phyloP scores from a whole-genome alignment of 1,140 invertebrate genomes.

The Riptortus pedestris region DNA sequence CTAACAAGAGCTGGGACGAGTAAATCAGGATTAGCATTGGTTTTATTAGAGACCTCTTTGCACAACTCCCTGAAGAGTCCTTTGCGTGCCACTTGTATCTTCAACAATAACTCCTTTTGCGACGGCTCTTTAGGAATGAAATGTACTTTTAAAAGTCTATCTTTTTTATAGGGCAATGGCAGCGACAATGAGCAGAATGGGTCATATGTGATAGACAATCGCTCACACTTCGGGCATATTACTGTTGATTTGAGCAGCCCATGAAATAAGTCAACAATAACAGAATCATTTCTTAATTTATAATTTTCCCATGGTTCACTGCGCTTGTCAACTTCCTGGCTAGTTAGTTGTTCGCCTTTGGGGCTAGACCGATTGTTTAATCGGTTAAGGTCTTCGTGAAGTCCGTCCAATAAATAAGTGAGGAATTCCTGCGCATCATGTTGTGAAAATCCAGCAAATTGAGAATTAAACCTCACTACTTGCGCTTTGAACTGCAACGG shows the following conservation, averaged over 20 bases:
- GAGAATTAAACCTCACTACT: slow-evolving; percentile 70
- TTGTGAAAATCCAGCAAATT: slow-evolving; percentile 75
- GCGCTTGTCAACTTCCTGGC: slow-evolving; percentile 44
- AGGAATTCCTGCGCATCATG: slow-evolving; percentile 84
- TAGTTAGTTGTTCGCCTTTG: slow-evolving; percentile 65
- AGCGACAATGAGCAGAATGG: slow-evolving; percentile 79
- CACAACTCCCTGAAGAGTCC: slow-evolving; percentile 37
- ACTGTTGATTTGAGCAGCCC: slow-evolving; percentile 79
- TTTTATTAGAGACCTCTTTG: slow-evolving; percentile 34
- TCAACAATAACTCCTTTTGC: slow-evolving; percentile 36
- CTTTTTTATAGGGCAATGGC: slow-evolving; percentile 63
- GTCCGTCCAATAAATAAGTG: slow-evolving; percentile 74
- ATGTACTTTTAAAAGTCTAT: slow-evolving; percentile 16
- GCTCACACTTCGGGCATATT: slow-evolving; percentile 64
- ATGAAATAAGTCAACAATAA: slow-evolving; percentile 82
- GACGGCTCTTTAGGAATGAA: slow-evolving; percentile 31
- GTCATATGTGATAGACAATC: slow-evolving; percentile 75
- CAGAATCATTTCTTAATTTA: slow-evolving; percentile 63
- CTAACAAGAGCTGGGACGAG: slow-evolving; percentile 44
- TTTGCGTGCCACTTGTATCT: slow-evolving; percentile 41
- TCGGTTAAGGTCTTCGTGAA: slow-evolving; percentile 85
- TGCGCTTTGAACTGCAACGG: slow-evolving; percentile 46
- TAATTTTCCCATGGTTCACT: slow-evolving; percentile 71
- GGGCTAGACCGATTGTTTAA: slow-evolving; percentile 60
- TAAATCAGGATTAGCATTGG: slow-evolving; percentile 35